Conservation (phyloP, 2,888 invertebrate species). For the Morpho achilles region DNA sequence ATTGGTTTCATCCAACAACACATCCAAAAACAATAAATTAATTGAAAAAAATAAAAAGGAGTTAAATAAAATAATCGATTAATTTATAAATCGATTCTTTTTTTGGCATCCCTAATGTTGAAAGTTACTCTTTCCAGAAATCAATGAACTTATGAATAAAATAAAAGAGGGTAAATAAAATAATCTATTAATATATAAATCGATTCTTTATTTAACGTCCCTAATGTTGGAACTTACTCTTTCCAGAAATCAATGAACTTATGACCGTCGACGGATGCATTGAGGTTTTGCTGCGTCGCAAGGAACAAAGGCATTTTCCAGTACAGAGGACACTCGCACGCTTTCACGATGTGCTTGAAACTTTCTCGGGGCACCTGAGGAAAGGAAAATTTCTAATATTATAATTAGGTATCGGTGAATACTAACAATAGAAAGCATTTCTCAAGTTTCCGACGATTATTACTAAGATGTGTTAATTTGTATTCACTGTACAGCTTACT, state of each 20-base stretch:
- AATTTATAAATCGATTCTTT: background rate
- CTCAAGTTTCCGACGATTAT: background rate
- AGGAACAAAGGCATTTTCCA: slow-evolving; percentile 98
- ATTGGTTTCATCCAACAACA: too few species aligned
- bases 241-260: slow-evolving; percentile 95
- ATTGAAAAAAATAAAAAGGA: slow-evolving; percentile 43
- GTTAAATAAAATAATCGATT: too few species aligned
- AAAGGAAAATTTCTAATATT: slow-evolving; percentile 8
- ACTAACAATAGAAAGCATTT: slow-evolving; percentile 2
- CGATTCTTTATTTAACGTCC: background rate
- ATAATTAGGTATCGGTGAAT: slow-evolving; percentile 9
- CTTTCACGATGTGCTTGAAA: slow-evolving; percentile 85
- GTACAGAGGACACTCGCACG: slow-evolving; percentile 95
- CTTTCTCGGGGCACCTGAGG: slow-evolving; percentile 79
- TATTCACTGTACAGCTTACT: too few species aligned
- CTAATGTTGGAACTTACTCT: slow-evolving; percentile 83
- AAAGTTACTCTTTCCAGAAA: slow-evolving; percentile 94
- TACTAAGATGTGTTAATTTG: background rate
- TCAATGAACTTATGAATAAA: slow-evolving; percentile 87
- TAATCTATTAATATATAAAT: too few species aligned
- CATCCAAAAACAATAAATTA: too few species aligned
- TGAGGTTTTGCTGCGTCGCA: slow-evolving; percentile 87
- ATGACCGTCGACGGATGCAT: slow-evolving; percentile 86
- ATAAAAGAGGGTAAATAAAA: too few species aligned
- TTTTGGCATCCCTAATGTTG: background rate